Evolutionary conservation across 2,113 vertebrate species (phyloP).

Genomic region (Epinephelus cyanopodus): DNA sequence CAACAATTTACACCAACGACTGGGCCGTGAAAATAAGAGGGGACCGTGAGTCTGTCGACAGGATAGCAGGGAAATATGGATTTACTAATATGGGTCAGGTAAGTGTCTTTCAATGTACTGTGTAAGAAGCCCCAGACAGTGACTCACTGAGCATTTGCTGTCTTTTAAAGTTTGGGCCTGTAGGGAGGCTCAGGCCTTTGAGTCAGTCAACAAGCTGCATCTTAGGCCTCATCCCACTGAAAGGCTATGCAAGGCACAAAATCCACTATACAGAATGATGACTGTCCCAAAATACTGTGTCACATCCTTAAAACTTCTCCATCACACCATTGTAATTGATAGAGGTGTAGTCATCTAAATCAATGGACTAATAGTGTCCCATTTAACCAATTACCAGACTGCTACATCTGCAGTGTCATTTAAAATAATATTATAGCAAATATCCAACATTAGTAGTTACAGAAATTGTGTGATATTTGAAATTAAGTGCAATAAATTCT

Average conservation of each 20-base stretch:
- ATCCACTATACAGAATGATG: background rate
- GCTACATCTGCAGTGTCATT: background rate
- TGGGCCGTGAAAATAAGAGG: conserved; percentile 93
- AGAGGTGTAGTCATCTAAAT: background rate
- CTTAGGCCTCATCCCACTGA: background rate
- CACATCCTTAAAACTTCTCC: background rate
- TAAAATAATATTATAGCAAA: conserved; percentile 10
- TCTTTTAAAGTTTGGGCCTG: background rate
- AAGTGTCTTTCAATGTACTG: conserved; percentile 56
- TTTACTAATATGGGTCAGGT: conserved; percentile 95
- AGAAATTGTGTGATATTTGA: background rate
- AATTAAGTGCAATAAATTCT: conserved; percentile 11
- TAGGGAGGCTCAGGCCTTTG: background rate
- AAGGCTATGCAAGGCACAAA: background rate
- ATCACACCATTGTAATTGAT: background rate
- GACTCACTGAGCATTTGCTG: background rate
- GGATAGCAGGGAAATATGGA: conserved; percentile 92
- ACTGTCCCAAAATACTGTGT: background rate
- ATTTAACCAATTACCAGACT: background rate
- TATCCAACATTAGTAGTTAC: background rate
- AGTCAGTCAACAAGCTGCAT: background rate
- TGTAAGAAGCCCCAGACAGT: background rate
- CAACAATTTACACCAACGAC: conserved; percentile 91
- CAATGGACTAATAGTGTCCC: background rate
- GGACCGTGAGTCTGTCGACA: conserved; percentile 84